A percentile compares a stretch with the other conserved stretches of the same genome.
Evolutionary conservation across 2,797 vertebrate genomes (phyloP).

Genomic region (Falco naumanni): DNA sequence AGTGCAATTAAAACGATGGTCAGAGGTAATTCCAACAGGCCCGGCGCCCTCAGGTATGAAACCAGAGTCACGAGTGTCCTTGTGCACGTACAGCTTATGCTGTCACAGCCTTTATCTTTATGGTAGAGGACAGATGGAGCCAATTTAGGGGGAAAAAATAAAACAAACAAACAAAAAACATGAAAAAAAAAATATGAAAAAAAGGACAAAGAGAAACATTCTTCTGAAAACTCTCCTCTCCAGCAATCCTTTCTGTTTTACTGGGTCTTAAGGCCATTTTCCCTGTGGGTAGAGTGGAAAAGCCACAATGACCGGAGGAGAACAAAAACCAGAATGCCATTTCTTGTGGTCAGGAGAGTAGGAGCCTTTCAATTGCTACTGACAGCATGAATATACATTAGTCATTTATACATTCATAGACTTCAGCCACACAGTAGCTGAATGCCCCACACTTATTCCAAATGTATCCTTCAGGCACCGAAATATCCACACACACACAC

Average conservation of each 20-base stretch:
- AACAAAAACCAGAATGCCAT: conserved; percentile 27
- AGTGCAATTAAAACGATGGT: background rate
- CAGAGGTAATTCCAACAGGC: background rate
- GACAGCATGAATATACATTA: conserved; percentile 48
- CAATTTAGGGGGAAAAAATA: background rate
- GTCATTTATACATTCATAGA: background rate
- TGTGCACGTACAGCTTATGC: background rate
- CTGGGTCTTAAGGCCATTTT: background rate
- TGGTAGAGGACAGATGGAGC: background rate
- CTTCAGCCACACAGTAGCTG: background rate
- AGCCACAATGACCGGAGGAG: background rate
- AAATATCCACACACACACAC: background rate
- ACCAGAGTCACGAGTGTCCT: background rate
- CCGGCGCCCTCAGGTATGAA: background rate
- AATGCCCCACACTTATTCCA: background rate
- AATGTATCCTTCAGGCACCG: conserved; percentile 10
- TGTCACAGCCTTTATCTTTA: background rate
- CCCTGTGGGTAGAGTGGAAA: background rate
- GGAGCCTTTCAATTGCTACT: conserved; percentile 23
- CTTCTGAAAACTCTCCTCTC: background rate
- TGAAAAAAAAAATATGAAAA: no score
- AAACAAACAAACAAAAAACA: no score
- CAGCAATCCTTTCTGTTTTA: conserved; percentile 2
- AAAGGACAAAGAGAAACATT: background rate
- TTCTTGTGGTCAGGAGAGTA: conserved; percentile 17